These are phyloP conservation scores for Papilio helenus DNA, from an alignment of 1,140 invertebrate species.

Conservation along the genomic window DNA sequence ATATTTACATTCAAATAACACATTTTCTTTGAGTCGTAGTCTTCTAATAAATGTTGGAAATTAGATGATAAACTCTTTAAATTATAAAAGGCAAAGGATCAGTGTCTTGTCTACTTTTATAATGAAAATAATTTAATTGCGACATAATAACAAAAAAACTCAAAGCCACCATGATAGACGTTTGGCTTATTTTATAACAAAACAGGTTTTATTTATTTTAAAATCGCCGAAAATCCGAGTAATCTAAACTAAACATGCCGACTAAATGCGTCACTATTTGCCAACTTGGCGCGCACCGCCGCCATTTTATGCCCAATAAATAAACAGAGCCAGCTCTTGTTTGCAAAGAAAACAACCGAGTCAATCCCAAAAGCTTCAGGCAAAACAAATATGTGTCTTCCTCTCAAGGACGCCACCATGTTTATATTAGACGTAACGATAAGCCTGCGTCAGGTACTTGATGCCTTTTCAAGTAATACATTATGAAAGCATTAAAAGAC, in stretches of 20 bases:
- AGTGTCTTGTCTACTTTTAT: background rate
- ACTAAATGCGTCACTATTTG: slow-evolving; percentile 50
- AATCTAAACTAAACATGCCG: slow-evolving; percentile 55
- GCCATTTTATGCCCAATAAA: slow-evolving; percentile 55
- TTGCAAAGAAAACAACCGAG: slow-evolving; percentile 72
- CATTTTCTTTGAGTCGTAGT: background rate
- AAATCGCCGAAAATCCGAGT: slow-evolving; percentile 55
- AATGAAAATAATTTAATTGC: background rate
- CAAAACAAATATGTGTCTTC: slow-evolving; percentile 73
- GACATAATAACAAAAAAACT: background rate
- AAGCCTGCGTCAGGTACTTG: slow-evolving; percentile 18
- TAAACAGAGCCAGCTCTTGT: slow-evolving; percentile 61
- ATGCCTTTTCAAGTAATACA: background rate
- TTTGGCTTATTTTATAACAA: slow-evolving; percentile 25
- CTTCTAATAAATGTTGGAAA: too few species aligned
- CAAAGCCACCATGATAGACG: background rate
- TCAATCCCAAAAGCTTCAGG: slow-evolving; percentile 62
- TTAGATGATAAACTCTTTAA: background rate
- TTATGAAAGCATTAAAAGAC: background rate
- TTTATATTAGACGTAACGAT: slow-evolving; percentile 48
- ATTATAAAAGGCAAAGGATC: background rate
- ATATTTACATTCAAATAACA: background rate
- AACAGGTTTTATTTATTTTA: slow-evolving; percentile 52
- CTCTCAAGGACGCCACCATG: slow-evolving; percentile 58
- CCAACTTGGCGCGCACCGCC: slow-evolving; percentile 35